These are phyloP conservation scores for Ostrea denselamellosa DNA, from an alignment of 1,140 invertebrate genomes.

Conservation along the genomic window DNA sequence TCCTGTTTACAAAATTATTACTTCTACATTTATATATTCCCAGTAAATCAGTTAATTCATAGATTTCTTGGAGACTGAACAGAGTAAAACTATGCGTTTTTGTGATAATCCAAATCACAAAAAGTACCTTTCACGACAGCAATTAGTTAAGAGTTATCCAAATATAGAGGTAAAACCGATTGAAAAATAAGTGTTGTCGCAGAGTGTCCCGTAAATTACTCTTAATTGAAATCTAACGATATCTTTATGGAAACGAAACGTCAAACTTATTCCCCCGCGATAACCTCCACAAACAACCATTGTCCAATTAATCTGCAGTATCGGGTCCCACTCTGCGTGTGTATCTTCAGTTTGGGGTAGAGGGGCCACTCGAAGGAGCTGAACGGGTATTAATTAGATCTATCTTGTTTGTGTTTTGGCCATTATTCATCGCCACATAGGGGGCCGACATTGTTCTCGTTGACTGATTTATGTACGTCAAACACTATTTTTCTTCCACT, in stretches of 20 bases:
- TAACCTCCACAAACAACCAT: slow-evolving; percentile 7
- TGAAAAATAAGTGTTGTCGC: slow-evolving; percentile 32
- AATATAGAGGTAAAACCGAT: slow-evolving; percentile 20
- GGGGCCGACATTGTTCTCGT: background rate
- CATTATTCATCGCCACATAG: slow-evolving; percentile 19
- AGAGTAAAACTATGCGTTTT: slow-evolving; percentile 27
- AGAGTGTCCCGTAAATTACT: slow-evolving; percentile 29
- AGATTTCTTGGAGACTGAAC: slow-evolving; percentile 9
- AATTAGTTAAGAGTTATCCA: slow-evolving; percentile 23
- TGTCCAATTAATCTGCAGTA: slow-evolving; percentile 33
- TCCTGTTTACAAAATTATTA: background rate
- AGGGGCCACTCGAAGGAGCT: background rate
- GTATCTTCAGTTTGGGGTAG: background rate
- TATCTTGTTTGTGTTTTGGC: slow-evolving; percentile 19
- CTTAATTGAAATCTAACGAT: slow-evolving; percentile 30
- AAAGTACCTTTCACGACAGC: background rate
- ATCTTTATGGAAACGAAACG: slow-evolving; percentile 23
- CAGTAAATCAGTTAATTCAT: background rate
- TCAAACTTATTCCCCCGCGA: background rate
- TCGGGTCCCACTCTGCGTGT: background rate
- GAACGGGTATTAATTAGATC: background rate
- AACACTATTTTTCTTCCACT: slow-evolving; percentile 29
- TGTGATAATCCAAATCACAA: slow-evolving; percentile 27
- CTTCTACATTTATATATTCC: slow-evolving; percentile 12
- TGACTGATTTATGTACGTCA: slow-evolving; percentile 37